Conservation (phyloP, 1,140 invertebrate species). For the Acromyrmex heyeri region DNA sequence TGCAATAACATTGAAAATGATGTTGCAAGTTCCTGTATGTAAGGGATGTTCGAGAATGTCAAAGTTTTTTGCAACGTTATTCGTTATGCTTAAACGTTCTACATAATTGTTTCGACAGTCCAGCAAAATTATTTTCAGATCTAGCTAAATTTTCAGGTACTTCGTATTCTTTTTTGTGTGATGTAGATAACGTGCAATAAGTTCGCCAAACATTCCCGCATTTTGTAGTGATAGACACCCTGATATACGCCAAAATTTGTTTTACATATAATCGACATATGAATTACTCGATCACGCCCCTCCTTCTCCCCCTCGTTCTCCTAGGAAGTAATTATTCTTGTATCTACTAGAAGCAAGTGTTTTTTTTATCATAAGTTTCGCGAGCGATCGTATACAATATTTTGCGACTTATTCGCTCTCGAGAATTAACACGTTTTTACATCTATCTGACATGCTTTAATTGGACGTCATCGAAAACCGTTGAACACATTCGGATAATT, state of each 20-base stretch:
- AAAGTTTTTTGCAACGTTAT: too few species aligned
- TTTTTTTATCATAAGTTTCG: background rate
- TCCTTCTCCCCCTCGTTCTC: background rate
- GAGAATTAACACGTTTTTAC: background rate
- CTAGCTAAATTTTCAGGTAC: too few species aligned
- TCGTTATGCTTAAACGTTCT: too few species aligned
- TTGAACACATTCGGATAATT: conserved; percentile 16
- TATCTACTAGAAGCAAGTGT: background rate
- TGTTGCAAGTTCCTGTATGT: too few species aligned
- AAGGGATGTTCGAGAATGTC: too few species aligned
- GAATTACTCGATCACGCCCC: conserved; percentile 23
- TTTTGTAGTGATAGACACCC: background rate
- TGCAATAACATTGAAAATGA: too few species aligned
- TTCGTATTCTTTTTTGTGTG: too few species aligned
- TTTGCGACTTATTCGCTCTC: background rate
- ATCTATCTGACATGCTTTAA: background rate
- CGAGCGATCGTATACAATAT: background rate
- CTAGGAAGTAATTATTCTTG: conserved; percentile 1
- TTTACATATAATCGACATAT: background rate
- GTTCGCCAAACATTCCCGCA: background rate
- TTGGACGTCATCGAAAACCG: background rate
- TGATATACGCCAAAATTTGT: background rate
- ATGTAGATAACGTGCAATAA: conserved; percentile 8
- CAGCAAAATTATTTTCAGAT: too few species aligned
- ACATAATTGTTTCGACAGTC: too few species aligned